These are phyloP conservation scores for Schmidtea mediterranea DNA, from an alignment of 1,140 invertebrate genomes.

Conservation along the genomic window DNA sequence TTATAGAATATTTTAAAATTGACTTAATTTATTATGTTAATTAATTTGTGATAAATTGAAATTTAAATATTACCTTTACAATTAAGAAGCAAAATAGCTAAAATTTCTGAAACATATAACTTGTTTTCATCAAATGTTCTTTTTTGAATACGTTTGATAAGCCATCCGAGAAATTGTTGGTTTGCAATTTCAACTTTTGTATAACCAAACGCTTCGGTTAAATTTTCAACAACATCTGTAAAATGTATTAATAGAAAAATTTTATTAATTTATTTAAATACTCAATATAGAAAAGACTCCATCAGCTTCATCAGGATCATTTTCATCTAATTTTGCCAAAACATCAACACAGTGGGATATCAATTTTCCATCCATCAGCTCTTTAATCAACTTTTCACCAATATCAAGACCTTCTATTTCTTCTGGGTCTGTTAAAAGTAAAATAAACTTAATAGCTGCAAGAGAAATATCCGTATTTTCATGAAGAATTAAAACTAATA, in stretches of 20 bases:
- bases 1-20: not conserved
- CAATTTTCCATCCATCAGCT: slow-evolving; percentile 57
- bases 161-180: slow-evolving; percentile 66
- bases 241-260: slow-evolving; percentile 3
- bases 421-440: slow-evolving; percentile 81
- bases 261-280: slow-evolving; percentile 15
- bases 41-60: not conserved
- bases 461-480: slow-evolving; percentile 51
- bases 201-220: slow-evolving; percentile 51
- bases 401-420: slow-evolving; percentile 45
- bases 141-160: slow-evolving; percentile 51
- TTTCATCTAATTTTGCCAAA: slow-evolving; percentile 68
- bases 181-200: slow-evolving; percentile 46
- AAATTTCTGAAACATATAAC: slow-evolving; percentile 72
- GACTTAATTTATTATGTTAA: too few species aligned
- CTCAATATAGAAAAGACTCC: slow-evolving; percentile 79
- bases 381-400: slow-evolving; percentile 32
- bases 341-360: slow-evolving; percentile 70
- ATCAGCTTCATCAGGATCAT: slow-evolving; percentile 69
- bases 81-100: slow-evolving; percentile 65
- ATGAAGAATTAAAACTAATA: slow-evolving; percentile 73
- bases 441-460: slow-evolving; percentile 30
- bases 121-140: slow-evolving; percentile 79
- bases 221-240: slow-evolving; percentile 29
- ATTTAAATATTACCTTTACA: not conserved